Conservation (phyloP, 2,888 invertebrate genomes). For the Drosophila greeni region DNA sequence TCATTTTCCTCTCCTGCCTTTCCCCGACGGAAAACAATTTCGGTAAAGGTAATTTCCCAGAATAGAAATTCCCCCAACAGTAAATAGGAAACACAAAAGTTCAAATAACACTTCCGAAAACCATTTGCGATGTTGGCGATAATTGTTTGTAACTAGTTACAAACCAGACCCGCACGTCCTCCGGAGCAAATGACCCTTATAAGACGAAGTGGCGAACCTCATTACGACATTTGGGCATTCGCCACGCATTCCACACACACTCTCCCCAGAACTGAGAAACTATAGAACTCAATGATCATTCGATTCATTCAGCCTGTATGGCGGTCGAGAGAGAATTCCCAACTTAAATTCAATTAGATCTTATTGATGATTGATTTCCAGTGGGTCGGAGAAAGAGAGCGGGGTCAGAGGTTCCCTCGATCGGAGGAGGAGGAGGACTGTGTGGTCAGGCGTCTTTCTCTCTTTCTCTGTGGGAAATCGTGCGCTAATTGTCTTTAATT, state of each 20-base stretch:
- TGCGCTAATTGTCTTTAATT: conserved; percentile 66
- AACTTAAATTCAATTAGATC: conserved; percentile 70
- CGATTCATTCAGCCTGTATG: conserved; percentile 22
- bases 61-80: conserved; percentile 16
- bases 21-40: conserved; percentile 10
- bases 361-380: conserved; percentile 72
- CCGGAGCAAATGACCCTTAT: conserved; percentile 62
- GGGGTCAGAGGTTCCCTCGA: conserved; percentile 26
- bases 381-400: neutral
- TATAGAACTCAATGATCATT: conserved; percentile 31
- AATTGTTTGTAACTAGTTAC: conserved; percentile 53
- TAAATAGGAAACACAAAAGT: conserved; percentile 45
- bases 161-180: conserved; percentile 23
- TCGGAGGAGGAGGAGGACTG: conserved; percentile 8
- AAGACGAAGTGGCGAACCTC: conserved; percentile 34
- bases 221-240: conserved; percentile 50
- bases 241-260: conserved; percentile 56
- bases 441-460: conserved; percentile 5
- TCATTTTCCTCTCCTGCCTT: conserved; percentile 1
- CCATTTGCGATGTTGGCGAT: conserved; percentile 67
- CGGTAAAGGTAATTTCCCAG: conserved; percentile 34
- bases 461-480: conserved; percentile 12
- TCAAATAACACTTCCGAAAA: conserved; percentile 68
- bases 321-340: conserved; percentile 34
- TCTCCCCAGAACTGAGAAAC: conserved; percentile 28